Evolutionary conservation across 1,140 invertebrate genomes (phyloP).

Genomic region (Venustaconcha ellipsiformis): DNA sequence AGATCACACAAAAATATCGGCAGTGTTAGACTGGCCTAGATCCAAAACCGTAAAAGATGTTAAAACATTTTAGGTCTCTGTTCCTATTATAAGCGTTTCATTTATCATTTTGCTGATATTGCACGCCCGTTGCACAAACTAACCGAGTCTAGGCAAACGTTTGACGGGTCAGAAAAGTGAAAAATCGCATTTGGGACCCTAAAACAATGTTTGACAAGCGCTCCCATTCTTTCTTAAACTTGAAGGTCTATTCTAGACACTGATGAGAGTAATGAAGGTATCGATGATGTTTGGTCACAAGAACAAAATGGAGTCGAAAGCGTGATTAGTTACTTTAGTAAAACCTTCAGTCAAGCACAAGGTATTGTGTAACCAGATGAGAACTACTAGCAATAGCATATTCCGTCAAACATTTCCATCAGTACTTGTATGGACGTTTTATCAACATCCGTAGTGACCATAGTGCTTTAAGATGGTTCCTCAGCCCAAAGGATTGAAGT

Average conservation of each 20-base stretch:
- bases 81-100: constrained; percentile 1
- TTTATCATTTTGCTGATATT: not conserved
- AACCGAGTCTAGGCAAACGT: not conserved
- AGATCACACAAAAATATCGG: not conserved
- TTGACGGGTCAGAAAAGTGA: not conserved
- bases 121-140: not conserved
- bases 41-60: constrained; percentile 5
- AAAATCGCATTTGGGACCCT: constrained; percentile 2
- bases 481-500: constrained; percentile 3
- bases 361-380: constrained; percentile 14
- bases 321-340: constrained; percentile 7
- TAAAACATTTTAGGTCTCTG: not conserved
- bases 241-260: constrained; percentile 15
- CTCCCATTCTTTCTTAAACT: constrained; percentile 20
- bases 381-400: constrained; percentile 6
- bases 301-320: constrained; percentile 6
- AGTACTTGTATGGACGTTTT: constrained; percentile 3
- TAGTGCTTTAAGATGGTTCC: no score
- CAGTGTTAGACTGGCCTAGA: constrained; percentile 1
- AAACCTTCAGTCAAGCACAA: not conserved
- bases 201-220: constrained; percentile 5
- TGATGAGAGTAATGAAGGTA: constrained; percentile 12
- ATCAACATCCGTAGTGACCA: no score
- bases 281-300: not conserved
- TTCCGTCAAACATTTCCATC: constrained; percentile 8